Evolutionary conservation across 1,140 invertebrate genomes (phyloP).

Genomic region (Caenorhabditis briggsae): DNA sequence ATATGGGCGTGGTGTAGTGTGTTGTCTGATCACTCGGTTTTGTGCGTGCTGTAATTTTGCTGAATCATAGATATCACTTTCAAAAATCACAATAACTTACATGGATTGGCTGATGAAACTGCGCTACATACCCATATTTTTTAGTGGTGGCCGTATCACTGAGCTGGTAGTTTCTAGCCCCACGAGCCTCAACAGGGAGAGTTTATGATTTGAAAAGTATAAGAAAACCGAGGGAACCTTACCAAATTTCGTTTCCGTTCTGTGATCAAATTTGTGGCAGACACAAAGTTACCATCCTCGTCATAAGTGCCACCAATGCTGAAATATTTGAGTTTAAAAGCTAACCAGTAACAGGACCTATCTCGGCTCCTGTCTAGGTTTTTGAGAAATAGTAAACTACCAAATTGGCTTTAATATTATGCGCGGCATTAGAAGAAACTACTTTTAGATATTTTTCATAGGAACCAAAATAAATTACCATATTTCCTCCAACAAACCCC

Average conservation of each 20-base stretch:
- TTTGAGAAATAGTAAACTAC: no score
- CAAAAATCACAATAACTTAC: neutral
- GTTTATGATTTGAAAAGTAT: neutral
- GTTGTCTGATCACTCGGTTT: neutral
- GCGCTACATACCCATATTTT: constrained; percentile 28
- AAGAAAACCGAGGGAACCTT: neutral
- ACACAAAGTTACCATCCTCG: constrained; percentile 36
- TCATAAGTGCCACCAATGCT: constrained; percentile 30
- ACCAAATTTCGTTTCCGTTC: constrained; percentile 33
- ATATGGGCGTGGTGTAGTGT: constrained; percentile 26
- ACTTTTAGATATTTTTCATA: no score
- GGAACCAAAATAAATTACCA: no score
- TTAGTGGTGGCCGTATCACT: constrained; percentile 2
- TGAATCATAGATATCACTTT: neutral
- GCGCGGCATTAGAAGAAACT: no score
- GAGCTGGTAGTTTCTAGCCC: constrained; percentile 31
- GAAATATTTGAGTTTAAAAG: no score
- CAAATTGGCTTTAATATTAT: no score
- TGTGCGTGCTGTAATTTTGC: neutral
- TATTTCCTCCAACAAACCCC: no score
- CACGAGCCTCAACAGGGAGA: neutral
- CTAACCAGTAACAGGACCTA: no score
- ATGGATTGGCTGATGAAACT: constrained; percentile 42
- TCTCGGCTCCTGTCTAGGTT: no score
- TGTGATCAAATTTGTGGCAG: constrained; percentile 9